A percentile compares a stretch with the other conserved stretches of the same genome.
These are phyloP conservation scores for Myotis myotis DNA, from an alignment of 2,797 vertebrate genomes.

Conservation along the genomic window DNA sequence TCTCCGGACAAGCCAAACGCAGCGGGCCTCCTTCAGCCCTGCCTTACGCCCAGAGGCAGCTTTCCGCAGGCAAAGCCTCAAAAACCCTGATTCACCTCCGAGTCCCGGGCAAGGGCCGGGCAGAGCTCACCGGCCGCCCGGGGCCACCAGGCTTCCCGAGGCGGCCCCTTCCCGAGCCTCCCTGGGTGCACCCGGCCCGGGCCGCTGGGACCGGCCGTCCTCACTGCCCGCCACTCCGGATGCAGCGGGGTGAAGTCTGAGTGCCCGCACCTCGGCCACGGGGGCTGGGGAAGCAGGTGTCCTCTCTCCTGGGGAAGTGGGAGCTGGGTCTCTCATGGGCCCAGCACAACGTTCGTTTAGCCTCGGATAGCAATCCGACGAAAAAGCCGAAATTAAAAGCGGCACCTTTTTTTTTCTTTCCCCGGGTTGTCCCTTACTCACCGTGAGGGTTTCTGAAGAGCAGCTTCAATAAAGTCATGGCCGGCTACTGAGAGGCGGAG, in stretches of 20 bases:
- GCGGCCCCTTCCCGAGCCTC: background rate
- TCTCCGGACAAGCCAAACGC: background rate
- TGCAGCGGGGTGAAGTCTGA: too few relatives aligned
- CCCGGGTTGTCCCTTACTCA: background rate
- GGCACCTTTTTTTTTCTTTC: too few relatives aligned
- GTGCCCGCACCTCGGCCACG: too few relatives aligned
- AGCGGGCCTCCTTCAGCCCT: background rate
- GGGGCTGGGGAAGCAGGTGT: background rate
- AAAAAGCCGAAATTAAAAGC: background rate
- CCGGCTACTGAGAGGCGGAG: background rate
- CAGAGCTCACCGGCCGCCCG: background rate
- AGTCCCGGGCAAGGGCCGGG: background rate
- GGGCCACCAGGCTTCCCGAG: background rate
- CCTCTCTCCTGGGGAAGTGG: background rate
- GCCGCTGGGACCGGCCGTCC: too few relatives aligned
- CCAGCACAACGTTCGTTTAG: background rate
- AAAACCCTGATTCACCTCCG: background rate
- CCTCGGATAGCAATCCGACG: background rate
- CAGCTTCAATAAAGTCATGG: background rate
- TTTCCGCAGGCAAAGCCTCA: background rate
- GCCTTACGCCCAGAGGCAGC: background rate
- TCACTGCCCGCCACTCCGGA: too few relatives aligned
- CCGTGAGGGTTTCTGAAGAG: too few relatives aligned
- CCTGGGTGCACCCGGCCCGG: too few relatives aligned
- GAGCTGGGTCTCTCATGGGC: background rate